phyloP scores from a whole-genome alignment of 2,888 invertebrate genomes.

The Uropetala carovei region DNA sequence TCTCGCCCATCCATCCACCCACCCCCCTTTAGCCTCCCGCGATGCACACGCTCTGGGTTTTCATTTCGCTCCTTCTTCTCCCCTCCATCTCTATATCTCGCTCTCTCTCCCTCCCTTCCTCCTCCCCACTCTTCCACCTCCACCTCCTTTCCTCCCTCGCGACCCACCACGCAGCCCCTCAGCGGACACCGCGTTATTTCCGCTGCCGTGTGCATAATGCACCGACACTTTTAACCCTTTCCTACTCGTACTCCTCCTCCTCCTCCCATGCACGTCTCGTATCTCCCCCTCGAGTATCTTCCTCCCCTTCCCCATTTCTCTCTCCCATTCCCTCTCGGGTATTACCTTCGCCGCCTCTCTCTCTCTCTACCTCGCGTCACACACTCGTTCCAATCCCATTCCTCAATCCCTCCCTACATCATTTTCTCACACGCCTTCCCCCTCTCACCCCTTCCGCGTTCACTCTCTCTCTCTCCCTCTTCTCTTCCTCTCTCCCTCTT shows the following conservation, averaged over 20 bases:
- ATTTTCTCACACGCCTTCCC: too few relatives aligned
- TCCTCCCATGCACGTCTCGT: background rate
- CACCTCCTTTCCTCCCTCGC: background rate
- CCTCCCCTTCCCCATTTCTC: background rate
- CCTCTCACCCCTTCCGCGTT: too few relatives aligned
- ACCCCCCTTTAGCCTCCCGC: background rate
- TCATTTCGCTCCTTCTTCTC: background rate
- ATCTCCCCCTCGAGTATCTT: too few relatives aligned
- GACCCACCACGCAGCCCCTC: background rate
- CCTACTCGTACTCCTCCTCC: background rate
- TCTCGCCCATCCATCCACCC: background rate
- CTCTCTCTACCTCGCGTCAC: too few relatives aligned
- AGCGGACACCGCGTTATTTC: constrained; percentile 41
- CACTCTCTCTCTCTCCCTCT: too few relatives aligned
- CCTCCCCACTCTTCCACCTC: background rate
- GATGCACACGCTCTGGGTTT: constrained; percentile 28
- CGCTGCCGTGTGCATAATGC: constrained; percentile 42
- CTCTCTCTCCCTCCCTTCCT: background rate
- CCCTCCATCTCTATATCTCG: background rate
- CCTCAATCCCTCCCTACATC: too few relatives aligned
- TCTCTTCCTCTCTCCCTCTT: too few relatives aligned
- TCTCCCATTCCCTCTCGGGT: background rate
- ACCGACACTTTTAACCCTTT: background rate
- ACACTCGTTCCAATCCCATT: too few relatives aligned
- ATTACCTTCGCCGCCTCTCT: too few relatives aligned